Evolutionary conservation across 1,140 invertebrate genomes (phyloP), one percentile per base, ranked within the genome.

Genomic region (Scaptodrosophila lebanonensis): DNA sequence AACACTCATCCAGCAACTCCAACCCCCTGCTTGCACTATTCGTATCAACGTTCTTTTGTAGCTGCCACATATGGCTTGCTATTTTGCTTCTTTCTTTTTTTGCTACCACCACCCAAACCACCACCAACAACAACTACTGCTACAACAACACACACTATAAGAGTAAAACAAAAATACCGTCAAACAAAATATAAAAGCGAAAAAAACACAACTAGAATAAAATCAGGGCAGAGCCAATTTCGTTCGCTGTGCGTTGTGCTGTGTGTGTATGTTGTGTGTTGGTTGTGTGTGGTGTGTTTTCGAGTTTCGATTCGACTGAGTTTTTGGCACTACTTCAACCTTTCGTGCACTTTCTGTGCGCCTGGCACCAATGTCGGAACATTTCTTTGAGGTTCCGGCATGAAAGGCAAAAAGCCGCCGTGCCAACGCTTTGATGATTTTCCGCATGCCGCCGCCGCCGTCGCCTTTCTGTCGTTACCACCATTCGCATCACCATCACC

Each of bases 181-280:
- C 22, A 25, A 25, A 25, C 22, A 25, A 25, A 25, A 25, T 4
- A 25, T 25, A 25, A 25, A 25, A 25, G 8, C 22, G 3, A 25
- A 25, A 25, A 25, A 25, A 25, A 25, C n/a, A n/a, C 3, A 25
- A 33, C 66, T 73, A 73, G 68, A 60, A 68, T 54, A 79, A 68
- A 76, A 79, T 79, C 73, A 75, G 73, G 73, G 64, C 73, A 77
- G 65, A 79, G 75, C 73, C 73, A 77, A 77, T 77, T 77, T 79
- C 60, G 57, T 75, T 66, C 61, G 71, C 66, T 58, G 52, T 8
- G 22, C 22, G 40, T 65, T 35, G 36, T 27, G 25, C 12, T 17
- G 30, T 36, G 47, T 27, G 42, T 17, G 35, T 8, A 11, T 39
- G 15, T 18, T 35, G 53, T 13, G 20, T 47, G 13, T 5, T 43